Evolutionary conservation across 2,113 vertebrate genomes (phyloP).

Genomic region (Takifugu flavidus): DNA sequence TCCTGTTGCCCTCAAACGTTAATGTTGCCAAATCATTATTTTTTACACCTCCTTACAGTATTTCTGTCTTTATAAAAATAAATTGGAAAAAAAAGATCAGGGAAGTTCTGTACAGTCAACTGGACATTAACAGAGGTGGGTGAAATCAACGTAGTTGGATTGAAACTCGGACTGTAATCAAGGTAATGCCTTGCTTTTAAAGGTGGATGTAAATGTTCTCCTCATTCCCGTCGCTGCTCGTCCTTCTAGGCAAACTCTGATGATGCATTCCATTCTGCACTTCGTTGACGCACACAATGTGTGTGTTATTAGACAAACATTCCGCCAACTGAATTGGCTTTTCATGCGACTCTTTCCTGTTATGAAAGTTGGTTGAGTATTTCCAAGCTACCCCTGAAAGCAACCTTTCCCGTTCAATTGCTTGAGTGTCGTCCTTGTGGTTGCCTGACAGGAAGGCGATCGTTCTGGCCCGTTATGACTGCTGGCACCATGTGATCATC

Average conservation of each 20-base stretch:
- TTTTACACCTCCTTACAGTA: constrained; percentile 68
- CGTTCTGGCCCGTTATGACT: too few relatives aligned
- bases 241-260: constrained; percentile 24
- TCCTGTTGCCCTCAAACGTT: constrained; percentile 30
- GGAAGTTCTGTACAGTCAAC: constrained; percentile 39
- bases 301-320: constrained; percentile 12
- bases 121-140: constrained; percentile 16
- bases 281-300: too few relatives aligned
- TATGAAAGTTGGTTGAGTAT: too few relatives aligned
- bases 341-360: neutral
- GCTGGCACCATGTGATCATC: too few relatives aligned
- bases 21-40: constrained; percentile 68
- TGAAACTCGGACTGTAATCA: too few relatives aligned
- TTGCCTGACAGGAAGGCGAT: too few relatives aligned
- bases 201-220: neutral
- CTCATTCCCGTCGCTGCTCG: constrained; percentile 26
- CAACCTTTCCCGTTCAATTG: too few relatives aligned
- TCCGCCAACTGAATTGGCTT: constrained; percentile 30
- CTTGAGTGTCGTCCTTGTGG: too few relatives aligned
- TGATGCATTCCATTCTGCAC: too few relatives aligned
- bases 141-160: too few relatives aligned
- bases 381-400: too few relatives aligned
- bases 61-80: constrained; percentile 41
- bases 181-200: constrained; percentile 7
- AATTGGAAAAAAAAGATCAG: constrained; percentile 35